Conservation (phyloP, 2,797 vertebrate species). For the Spheniscus humboldti region DNA sequence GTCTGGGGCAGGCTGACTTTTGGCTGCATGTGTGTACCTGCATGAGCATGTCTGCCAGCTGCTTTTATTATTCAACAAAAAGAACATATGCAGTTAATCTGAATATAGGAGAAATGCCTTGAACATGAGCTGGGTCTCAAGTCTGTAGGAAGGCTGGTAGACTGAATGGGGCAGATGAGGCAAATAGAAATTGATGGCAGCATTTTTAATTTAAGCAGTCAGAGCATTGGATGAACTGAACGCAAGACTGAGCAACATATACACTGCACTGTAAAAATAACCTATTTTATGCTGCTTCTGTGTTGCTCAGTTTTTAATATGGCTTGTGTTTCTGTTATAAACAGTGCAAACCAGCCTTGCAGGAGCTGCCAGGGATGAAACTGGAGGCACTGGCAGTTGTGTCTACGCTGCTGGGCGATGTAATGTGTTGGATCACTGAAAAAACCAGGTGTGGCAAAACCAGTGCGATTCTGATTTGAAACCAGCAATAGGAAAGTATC, state of each 20-base stretch:
- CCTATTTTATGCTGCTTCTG: background rate
- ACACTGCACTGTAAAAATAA: background rate
- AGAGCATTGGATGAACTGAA: background rate
- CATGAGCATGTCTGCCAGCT: background rate
- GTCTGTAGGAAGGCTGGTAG: background rate
- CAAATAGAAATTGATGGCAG: background rate
- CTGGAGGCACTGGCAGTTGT: background rate
- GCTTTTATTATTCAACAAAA: background rate
- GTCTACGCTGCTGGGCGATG: background rate
- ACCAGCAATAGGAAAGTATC: background rate
- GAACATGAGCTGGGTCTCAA: background rate
- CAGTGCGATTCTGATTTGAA: background rate
- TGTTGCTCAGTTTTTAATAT: background rate
- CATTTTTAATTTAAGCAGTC: background rate
- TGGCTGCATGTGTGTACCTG: constrained; percentile 9
- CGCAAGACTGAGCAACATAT: background rate
- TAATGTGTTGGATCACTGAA: background rate
- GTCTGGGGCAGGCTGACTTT: constrained; percentile 35
- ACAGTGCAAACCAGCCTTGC: background rate
- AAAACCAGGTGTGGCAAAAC: background rate
- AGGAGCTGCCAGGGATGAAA: background rate
- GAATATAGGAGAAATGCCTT: background rate
- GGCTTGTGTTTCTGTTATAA: background rate
- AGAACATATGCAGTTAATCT: background rate
- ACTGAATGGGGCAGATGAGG: background rate